phyloP scores from a whole-genome alignment of 1,140 invertebrate species.

The Euschistus heros region DNA sequence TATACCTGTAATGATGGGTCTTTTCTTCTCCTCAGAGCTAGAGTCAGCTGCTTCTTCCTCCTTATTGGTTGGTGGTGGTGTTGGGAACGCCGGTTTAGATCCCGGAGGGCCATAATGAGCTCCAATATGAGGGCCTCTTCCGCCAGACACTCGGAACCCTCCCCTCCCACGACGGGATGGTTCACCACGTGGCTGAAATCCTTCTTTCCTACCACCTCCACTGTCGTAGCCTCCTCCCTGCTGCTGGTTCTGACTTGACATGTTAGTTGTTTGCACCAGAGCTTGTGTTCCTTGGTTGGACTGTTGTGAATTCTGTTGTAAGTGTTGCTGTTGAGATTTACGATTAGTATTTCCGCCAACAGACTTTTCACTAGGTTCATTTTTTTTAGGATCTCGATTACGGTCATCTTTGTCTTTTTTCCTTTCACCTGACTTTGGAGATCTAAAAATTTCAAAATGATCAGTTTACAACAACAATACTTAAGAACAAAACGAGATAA shows the following conservation, averaged over 20 bases:
- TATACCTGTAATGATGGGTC: slow-evolving; percentile 8
- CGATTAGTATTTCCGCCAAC: neutral
- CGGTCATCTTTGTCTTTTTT: slow-evolving; percentile 47
- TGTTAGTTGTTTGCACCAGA: neutral
- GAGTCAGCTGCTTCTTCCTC: slow-evolving; percentile 1
- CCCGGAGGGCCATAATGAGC: slow-evolving; percentile 25
- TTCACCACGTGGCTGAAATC: slow-evolving; percentile 12
- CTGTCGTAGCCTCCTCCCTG: neutral
- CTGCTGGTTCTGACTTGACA: neutral
- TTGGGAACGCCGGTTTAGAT: slow-evolving; percentile 21
- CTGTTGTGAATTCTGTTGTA: neutral
- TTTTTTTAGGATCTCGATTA: slow-evolving; percentile 37
- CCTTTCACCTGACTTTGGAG: slow-evolving; percentile 34
- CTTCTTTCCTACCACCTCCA: slow-evolving; percentile 4
- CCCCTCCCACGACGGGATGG: slow-evolving; percentile 11
- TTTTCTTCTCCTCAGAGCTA: slow-evolving; percentile 5
- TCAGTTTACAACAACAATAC: too few relatives aligned
- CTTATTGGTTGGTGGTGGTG: neutral
- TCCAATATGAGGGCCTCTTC: slow-evolving; percentile 8
- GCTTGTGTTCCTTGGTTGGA: neutral
- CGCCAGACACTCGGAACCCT: neutral
- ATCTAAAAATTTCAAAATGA: slow-evolving; percentile 25
- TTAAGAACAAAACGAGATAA: too few relatives aligned
- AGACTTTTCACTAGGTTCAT: slow-evolving; percentile 25
- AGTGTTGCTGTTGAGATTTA: neutral